Evolutionary conservation across 2,113 vertebrate species (phyloP), one percentile per base, ranked within the genome.

Genomic region (Lepus europaeus): DNA sequence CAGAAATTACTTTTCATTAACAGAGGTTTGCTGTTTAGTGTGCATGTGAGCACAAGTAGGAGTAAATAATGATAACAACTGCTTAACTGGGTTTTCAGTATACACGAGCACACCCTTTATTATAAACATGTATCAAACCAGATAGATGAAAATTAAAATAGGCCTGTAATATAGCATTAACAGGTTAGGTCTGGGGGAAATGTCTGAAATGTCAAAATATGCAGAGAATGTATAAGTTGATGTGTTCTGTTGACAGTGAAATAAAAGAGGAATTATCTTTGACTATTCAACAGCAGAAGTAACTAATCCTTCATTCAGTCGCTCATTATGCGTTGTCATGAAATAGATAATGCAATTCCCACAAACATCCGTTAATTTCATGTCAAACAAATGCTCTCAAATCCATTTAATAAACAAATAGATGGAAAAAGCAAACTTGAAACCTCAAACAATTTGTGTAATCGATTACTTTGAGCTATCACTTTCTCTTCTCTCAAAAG

Each of bases 281-380:
- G 86, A 94, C 72, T 96, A 92, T 97, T 95, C 95, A 95, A 23
- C 8, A 23, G 79, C 90, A 94, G 61, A 94, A 68, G 86, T 93
- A 87, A 86, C 89, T 97, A 96, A 97, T 97, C 92, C 83, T 96
- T 96, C 94, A 95, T 79, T 95, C 73, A 9, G 66, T 39, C 73
- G 31, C 94, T 97, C 91, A 97, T 97, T 97, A 97, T 97, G 97
- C 97, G 87, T 81, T 87, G 93, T 72, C 97, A 97, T 93, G 97
- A 96, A 97, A 95, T 29, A 95, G 92, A 96, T 97, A 96, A 95
- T 91, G 92, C 93, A 81, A 85, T 96, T 95, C 94, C 72, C 88
- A 92, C 92, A 94, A 90, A 91, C 70, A 86, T 94, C 86, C 94
- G 95, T 89, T 95, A 91, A 97, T 96, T 97, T 95, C 94, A 96